A percentile compares a stretch with the other conserved stretches of the same genome.
Conservation (phyloP, 2,888 invertebrate genomes). For the Catotricha subobsoleta region DNA sequence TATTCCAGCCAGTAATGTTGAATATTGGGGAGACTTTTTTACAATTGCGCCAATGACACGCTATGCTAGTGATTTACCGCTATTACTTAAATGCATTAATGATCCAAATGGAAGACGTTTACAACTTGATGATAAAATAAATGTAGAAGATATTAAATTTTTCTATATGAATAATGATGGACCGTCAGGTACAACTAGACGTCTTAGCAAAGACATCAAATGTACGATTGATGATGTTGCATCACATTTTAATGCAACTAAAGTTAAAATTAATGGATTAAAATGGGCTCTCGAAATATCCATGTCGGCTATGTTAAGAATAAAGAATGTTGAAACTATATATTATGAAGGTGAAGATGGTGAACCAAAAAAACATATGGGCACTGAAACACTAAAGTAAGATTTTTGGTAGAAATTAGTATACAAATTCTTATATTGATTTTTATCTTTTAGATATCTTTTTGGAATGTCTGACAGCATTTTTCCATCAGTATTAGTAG, state of each 20-base stretch:
- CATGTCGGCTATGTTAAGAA: slow-evolving; percentile 37
- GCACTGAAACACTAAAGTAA: slow-evolving; percentile 42
- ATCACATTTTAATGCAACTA: slow-evolving; percentile 26
- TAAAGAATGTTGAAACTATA: slow-evolving; percentile 44
- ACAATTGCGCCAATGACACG: slow-evolving; percentile 73
- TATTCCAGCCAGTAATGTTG: slow-evolving; percentile 41
- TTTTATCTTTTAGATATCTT: slow-evolving; percentile 17
- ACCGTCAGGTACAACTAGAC: slow-evolving; percentile 39
- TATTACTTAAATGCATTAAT: slow-evolving; percentile 51
- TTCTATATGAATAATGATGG: slow-evolving; percentile 68
- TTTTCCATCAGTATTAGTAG: slow-evolving; percentile 38
- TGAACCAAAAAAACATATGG: slow-evolving; percentile 39
- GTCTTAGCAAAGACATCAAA: slow-evolving; percentile 24
- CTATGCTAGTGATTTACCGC: slow-evolving; percentile 65
- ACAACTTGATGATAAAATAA: slow-evolving; percentile 31
- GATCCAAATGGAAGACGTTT: slow-evolving; percentile 34
- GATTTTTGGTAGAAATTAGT: slow-evolving; percentile 3
- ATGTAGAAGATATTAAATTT: slow-evolving; percentile 44
- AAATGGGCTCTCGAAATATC: slow-evolving; percentile 46
- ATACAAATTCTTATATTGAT: background rate
- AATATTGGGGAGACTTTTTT: slow-evolving; percentile 48
- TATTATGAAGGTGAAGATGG: slow-evolving; percentile 45
- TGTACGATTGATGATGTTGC: slow-evolving; percentile 27
- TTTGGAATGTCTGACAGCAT: slow-evolving; percentile 32
- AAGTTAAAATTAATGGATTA: slow-evolving; percentile 44